These are phyloP conservation scores for Loxodonta africana DNA, from an alignment of 2,113 vertebrate species.

Conservation along the genomic window DNA sequence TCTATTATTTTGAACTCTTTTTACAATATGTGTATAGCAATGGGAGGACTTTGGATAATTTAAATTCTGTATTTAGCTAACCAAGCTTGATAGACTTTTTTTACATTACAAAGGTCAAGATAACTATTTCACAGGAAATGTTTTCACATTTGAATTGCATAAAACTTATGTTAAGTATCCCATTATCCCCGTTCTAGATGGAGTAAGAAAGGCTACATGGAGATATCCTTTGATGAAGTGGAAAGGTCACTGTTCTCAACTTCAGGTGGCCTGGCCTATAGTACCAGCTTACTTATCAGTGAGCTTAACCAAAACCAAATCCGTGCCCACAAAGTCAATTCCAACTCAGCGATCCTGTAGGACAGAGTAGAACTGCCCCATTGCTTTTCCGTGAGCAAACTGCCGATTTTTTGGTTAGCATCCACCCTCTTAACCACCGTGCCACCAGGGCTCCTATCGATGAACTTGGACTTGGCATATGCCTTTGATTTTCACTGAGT, in stretches of 20 bases:
- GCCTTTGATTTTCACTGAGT: background rate
- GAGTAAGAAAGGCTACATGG: background rate
- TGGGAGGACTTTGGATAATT: conserved; percentile 4
- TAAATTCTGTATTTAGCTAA: conserved; percentile 63
- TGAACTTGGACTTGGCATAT: background rate
- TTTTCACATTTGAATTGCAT: conserved; percentile 59
- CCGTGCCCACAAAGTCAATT: too few species aligned
- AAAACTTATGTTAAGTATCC: conserved; percentile 4
- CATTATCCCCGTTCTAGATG: background rate
- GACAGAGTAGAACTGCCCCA: too few species aligned
- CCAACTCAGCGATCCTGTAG: too few species aligned
- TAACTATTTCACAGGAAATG: conserved; percentile 55
- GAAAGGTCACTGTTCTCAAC: background rate
- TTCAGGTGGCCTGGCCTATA: background rate
- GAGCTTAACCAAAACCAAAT: background rate
- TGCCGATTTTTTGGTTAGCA: too few species aligned
- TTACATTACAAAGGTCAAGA: conserved; percentile 56
- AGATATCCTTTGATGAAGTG: background rate
- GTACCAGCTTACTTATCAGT: background rate
- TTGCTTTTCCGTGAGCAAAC: too few species aligned
- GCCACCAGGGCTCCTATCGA: too few species aligned
- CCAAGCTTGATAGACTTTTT: conserved; percentile 31
- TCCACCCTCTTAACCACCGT: too few species aligned
- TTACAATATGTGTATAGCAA: conserved; percentile 14
- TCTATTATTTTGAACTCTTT: conserved; percentile 37